Percentiles rank a stretch among this genome's conserved stretches.
Evolutionary conservation across 2,797 vertebrate genomes (phyloP).

Genomic region (Epinephelus awoara): DNA sequence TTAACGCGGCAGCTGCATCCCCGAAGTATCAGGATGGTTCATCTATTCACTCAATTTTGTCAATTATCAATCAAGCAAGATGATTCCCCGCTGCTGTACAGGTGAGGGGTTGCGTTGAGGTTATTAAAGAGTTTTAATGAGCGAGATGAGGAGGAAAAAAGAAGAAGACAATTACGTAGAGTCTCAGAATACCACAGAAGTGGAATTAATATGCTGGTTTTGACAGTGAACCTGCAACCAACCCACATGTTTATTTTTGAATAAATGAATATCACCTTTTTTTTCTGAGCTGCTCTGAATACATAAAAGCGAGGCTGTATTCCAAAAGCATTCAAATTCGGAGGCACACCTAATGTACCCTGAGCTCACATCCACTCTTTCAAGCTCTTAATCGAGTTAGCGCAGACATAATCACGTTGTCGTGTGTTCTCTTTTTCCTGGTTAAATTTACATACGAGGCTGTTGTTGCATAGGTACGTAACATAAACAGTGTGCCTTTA

Average conservation of each 20-base stretch:
- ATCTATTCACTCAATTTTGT: slow-evolving; percentile 38
- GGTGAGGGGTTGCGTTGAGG: slow-evolving; percentile 37
- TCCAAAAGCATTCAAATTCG: slow-evolving; percentile 55
- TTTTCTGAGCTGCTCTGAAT: slow-evolving; percentile 44
- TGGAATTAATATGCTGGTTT: slow-evolving; percentile 46
- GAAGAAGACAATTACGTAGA: slow-evolving; percentile 16
- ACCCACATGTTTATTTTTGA: slow-evolving; percentile 58
- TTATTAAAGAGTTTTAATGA: slow-evolving; percentile 45
- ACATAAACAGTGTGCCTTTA: slow-evolving; percentile 21
- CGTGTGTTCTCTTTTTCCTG: slow-evolving; percentile 36
- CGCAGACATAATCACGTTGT: slow-evolving; percentile 71
- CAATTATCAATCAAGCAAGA: slow-evolving; percentile 58
- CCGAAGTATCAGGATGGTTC: slow-evolving; percentile 22
- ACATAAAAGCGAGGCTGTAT: slow-evolving; percentile 43
- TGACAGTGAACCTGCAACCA: slow-evolving; percentile 36
- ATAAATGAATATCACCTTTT: slow-evolving; percentile 52
- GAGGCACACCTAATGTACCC: slow-evolving; percentile 58
- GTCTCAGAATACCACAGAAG: slow-evolving; percentile 4
- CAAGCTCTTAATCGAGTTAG: slow-evolving; percentile 75
- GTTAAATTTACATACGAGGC: slow-evolving; percentile 55
- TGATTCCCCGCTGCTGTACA: slow-evolving; percentile 44
- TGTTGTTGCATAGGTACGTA: slow-evolving; percentile 46
- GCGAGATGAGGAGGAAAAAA: slow-evolving; percentile 22
- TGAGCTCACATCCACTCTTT: slow-evolving; percentile 68
- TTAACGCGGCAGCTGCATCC: slow-evolving; percentile 31